These are phyloP conservation scores for Chelonus insularis DNA, from an alignment of 1,140 invertebrate species.

Conservation along the genomic window DNA sequence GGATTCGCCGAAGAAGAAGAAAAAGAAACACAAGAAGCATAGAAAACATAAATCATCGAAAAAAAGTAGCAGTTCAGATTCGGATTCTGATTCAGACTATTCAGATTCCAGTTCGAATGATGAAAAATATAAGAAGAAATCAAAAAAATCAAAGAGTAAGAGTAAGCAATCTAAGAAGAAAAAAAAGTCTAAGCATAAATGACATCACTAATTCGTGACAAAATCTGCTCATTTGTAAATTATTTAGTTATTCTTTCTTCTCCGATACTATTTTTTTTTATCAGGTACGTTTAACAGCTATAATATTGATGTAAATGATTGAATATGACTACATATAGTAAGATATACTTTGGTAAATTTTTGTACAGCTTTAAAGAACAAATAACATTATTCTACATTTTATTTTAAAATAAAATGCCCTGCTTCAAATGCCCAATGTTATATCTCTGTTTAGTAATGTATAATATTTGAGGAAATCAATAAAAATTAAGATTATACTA, in stretches of 20 bases:
- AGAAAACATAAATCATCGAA: slow-evolving; percentile 49
- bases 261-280: not conserved
- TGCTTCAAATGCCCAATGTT: no score
- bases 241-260: slow-evolving; percentile 2
- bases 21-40: slow-evolving; percentile 54
- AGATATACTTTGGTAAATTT: no score
- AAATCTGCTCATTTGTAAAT: slow-evolving; percentile 11
- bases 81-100: slow-evolving; percentile 52
- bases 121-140: slow-evolving; percentile 59
- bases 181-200: slow-evolving; percentile 63
- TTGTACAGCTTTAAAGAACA: no score
- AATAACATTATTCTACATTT: no score
- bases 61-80: slow-evolving; percentile 51
- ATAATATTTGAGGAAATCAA: slow-evolving; percentile 27
- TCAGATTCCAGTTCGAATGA: slow-evolving; percentile 58
- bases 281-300: not conserved
- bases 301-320: not conserved
- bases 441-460: not conserved
- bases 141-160: slow-evolving; percentile 54
- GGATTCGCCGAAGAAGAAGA: slow-evolving; percentile 54
- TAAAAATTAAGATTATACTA: slow-evolving; percentile 20
- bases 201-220: slow-evolving; percentile 36
- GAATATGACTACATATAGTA: no score
- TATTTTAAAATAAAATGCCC: no score
- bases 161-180: slow-evolving; percentile 63